Conservation (phyloP, 2,797 vertebrate genomes). For the Columba guinea region DNA sequence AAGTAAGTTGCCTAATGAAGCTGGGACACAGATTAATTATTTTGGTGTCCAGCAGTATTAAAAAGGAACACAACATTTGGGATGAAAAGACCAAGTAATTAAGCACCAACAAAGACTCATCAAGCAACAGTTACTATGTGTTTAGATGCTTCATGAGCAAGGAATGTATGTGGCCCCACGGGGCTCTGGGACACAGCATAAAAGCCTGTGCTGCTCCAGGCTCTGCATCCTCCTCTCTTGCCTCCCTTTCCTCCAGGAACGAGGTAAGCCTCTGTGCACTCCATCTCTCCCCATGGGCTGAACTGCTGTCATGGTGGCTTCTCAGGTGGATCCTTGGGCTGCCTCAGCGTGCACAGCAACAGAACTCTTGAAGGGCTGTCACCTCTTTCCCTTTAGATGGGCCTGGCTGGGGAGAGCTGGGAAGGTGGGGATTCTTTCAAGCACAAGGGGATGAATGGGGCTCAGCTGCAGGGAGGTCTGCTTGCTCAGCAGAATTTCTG, state of each 20-base stretch:
- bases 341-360: too few species aligned
- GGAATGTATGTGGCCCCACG: not conserved
- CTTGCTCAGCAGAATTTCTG: too few species aligned
- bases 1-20: too few species aligned
- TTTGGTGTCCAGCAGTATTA: not conserved
- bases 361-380: too few species aligned
- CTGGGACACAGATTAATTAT: not conserved
- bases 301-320: too few species aligned
- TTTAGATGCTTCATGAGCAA: not conserved
- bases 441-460: too few species aligned
- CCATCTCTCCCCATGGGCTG: not conserved
- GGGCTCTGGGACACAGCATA: not conserved
- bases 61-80: not conserved
- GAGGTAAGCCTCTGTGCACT: not conserved
- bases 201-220: not conserved
- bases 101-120: not conserved
- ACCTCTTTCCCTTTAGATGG: too few species aligned
- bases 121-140: too few species aligned
- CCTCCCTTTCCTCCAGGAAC: not conserved
- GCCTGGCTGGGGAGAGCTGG: too few species aligned
- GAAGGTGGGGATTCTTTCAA: too few species aligned
- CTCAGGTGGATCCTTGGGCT: too few species aligned
- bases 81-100: not conserved
- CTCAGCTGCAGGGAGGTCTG: too few species aligned
- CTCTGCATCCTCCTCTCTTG: not conserved